phyloP scores from a whole-genome alignment of 1,140 invertebrate species.

The Battus philenor region DNA sequence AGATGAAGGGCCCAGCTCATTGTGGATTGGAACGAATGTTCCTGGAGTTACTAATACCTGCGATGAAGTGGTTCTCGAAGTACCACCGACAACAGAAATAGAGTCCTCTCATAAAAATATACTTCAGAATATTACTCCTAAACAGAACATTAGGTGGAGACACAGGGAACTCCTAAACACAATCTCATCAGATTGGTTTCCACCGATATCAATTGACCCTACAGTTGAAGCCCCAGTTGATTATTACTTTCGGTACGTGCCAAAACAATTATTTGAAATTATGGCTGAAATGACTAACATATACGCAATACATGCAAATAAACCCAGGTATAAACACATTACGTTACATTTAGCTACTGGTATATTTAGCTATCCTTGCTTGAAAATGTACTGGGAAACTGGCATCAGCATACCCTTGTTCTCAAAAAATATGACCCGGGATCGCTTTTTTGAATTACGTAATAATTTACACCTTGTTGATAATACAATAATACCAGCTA shows the following conservation, averaged over 20 bases:
- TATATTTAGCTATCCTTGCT: constrained; percentile 26
- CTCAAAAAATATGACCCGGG: constrained; percentile 29
- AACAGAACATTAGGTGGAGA: constrained; percentile 28
- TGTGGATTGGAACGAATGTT: constrained; percentile 27
- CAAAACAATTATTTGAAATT: constrained; percentile 28
- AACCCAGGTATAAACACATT: constrained; percentile 7
- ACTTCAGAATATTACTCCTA: constrained; percentile 31
- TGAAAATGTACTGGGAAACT: constrained; percentile 35
- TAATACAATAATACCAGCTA: constrained; percentile 27
- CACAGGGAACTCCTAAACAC: constrained; percentile 24
- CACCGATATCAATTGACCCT: constrained; percentile 26
- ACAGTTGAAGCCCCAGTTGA: constrained; percentile 23
- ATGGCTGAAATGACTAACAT: constrained; percentile 29
- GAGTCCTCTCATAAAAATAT: constrained; percentile 25
- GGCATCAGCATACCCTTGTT: constrained; percentile 27
- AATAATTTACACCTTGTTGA: constrained; percentile 37
- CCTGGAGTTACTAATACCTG: constrained; percentile 20
- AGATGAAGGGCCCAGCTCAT: constrained; percentile 22
- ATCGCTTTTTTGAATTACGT: constrained; percentile 35
- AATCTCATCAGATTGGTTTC: constrained; percentile 25
- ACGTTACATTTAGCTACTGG: constrained; percentile 33
- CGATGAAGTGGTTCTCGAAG: constrained; percentile 20
- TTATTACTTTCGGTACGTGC: constrained; percentile 25
- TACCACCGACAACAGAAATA: constrained; percentile 25
- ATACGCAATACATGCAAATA: background rate